Evolutionary conservation across 2,888 invertebrate genomes (phyloP), one percentile per base, ranked within the genome.

Genomic region (Ennomos erosarius): DNA sequence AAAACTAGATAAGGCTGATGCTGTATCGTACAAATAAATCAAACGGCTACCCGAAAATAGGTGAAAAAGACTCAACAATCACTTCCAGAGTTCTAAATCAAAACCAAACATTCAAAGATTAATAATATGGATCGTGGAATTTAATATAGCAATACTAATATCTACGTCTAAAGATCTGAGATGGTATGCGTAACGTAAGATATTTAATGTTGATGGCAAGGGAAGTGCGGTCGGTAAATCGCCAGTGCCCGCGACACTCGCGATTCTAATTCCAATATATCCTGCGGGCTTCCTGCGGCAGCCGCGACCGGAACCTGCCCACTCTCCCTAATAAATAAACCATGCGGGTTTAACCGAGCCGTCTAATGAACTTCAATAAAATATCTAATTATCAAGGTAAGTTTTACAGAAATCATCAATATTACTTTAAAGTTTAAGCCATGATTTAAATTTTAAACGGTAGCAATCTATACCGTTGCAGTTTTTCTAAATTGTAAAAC

Each of bases 231-330:
- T 80, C 79, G 79, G 81, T 77, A 79, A 81, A 75, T 70, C 75
- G 76, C 78, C 82, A 84, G 81, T 79, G 78, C 69, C 76, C 75
- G 74, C 72, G 84, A 78, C 80, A 76, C 82, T 78, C 71, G 84
- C 85, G 81, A 85, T 84, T 86, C 87, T 87, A 87, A 88, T 86
- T 85, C 81, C 80, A 84, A 86, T 84, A 85, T 86, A 87, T 86
- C 83, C 84, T 81, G 79, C 75, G 77, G 78, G 84, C 82, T 84
- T 85, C 84, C 87, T 84, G 84, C 75, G 78, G 74, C 68, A 73
- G 74, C 79, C 74, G 68, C 79, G 72, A 73, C 80, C 82, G 85
- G 83, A 84, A 82, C 82, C 74, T 69, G 75, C 71, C 73, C 77
- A 76, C 78, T 84, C 77, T 79, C 73, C 74, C 75, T 78, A 79